These are phyloP conservation scores for Spinus olivaceus DNA, from an alignment of 2,797 vertebrate species.

Conservation along the genomic window DNA sequence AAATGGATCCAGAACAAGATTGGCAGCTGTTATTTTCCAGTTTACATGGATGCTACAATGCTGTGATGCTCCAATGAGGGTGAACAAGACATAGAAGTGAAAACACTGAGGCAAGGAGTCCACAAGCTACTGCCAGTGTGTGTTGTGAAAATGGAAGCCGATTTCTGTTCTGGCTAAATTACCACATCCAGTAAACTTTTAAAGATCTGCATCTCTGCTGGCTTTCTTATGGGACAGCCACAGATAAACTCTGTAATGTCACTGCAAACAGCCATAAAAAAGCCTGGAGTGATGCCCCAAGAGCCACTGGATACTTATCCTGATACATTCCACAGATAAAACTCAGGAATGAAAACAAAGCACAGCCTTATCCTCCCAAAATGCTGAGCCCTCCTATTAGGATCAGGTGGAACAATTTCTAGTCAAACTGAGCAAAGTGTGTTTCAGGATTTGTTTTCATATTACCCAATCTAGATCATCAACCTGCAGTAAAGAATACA, in stretches of 20 bases:
- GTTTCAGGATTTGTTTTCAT: not conserved
- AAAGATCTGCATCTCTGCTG: not conserved
- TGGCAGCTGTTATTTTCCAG: not conserved
- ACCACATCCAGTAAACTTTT: not conserved
- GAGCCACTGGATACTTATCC: not conserved
- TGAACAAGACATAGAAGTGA: not conserved
- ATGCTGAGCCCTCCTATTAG: not conserved
- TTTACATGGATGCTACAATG: not conserved
- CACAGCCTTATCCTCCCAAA: not conserved
- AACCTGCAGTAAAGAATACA: not conserved
- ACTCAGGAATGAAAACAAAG: not conserved
- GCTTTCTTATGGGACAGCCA: not conserved
- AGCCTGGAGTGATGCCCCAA: not conserved
- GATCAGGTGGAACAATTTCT: not conserved
- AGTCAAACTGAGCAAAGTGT: not conserved
- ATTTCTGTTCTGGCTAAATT: not conserved
- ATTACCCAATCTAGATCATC: not conserved
- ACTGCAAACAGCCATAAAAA: not conserved
- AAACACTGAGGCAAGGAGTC: not conserved
- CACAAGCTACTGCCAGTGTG: not conserved
- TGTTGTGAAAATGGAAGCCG: not conserved
- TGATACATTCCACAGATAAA: not conserved
- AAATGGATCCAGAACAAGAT: not conserved
- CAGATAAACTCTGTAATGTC: not conserved
- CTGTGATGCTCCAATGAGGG: not conserved